These are phyloP conservation scores for Orientallactaga sibirica DNA, from an alignment of 2,797 vertebrate genomes.

Conservation along the genomic window DNA sequence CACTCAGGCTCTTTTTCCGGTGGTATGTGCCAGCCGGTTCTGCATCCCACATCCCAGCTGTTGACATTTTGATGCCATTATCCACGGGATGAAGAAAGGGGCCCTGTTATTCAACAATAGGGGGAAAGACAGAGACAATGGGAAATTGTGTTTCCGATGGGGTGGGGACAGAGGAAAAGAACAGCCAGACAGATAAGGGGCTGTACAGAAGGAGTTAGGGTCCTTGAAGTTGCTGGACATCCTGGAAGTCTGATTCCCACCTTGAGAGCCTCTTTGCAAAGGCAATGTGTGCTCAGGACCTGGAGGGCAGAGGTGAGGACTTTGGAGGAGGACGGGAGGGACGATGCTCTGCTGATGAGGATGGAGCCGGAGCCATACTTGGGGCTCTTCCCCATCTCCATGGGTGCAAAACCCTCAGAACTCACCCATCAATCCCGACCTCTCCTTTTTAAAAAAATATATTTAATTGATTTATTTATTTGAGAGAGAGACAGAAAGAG, in stretches of 20 bases:
- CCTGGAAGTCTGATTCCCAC: slow-evolving; percentile 51
- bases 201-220: slow-evolving; percentile 58
- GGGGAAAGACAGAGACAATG: slow-evolving; percentile 87
- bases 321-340: background rate
- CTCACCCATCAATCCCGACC: background rate
- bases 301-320: slow-evolving; percentile 74
- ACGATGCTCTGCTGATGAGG: background rate
- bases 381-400: background rate
- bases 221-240: slow-evolving; percentile 62
- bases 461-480: no score
- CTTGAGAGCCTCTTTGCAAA: slow-evolving; percentile 33
- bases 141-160: slow-evolving; percentile 88
- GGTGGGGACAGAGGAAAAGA: slow-evolving; percentile 70
- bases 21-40: slow-evolving; percentile 79
- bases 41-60: slow-evolving; percentile 81
- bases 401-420: background rate
- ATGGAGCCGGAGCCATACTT: background rate
- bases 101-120: slow-evolving; percentile 89
- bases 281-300: slow-evolving; percentile 59
- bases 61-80: slow-evolving; percentile 80
- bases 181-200: slow-evolving; percentile 72
- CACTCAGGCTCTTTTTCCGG: slow-evolving; percentile 73
- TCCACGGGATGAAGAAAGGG: slow-evolving; percentile 84
- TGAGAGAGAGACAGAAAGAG: no score
- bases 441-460: no score